These are phyloP conservation scores for Corvus cornix DNA, from an alignment of 2,113 vertebrate genomes.

Conservation along the genomic window DNA sequence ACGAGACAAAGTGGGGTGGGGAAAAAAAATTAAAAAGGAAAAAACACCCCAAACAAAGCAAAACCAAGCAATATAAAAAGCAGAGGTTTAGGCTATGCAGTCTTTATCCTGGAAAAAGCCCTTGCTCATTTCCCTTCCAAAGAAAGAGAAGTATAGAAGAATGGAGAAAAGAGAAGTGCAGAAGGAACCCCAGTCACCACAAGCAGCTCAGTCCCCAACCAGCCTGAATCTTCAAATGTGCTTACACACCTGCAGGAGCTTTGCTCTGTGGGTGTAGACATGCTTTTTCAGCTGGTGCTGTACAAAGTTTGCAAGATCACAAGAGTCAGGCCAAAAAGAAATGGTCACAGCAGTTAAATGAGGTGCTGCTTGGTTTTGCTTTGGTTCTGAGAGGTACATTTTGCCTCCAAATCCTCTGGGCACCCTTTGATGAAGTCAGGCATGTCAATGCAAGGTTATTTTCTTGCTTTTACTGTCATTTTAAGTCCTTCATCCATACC, in stretches of 20 bases:
- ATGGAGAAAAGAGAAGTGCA: neutral
- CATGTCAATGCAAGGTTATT: neutral
- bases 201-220: fast-evolving
- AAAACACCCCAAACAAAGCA: neutral
- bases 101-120: neutral
- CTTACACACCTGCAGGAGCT: neutral
- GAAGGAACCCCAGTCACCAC: neutral
- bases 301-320: neutral
- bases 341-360: neutral
- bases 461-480: neutral
- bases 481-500: neutral
- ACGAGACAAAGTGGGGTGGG: neutral
- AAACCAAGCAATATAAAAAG: neutral
- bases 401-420: neutral
- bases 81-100: neutral
- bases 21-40: fast-evolving
- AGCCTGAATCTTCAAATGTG: neutral
- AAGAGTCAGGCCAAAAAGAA: neutral
- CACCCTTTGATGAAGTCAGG: neutral
- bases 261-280: neutral
- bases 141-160: neutral
- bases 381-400: neutral
- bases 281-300: neutral
- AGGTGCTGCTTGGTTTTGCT: neutral
- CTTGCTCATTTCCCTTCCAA: neutral